phyloP scores from a whole-genome alignment of 2,113 vertebrate species.

The Seriola aureovittata region DNA sequence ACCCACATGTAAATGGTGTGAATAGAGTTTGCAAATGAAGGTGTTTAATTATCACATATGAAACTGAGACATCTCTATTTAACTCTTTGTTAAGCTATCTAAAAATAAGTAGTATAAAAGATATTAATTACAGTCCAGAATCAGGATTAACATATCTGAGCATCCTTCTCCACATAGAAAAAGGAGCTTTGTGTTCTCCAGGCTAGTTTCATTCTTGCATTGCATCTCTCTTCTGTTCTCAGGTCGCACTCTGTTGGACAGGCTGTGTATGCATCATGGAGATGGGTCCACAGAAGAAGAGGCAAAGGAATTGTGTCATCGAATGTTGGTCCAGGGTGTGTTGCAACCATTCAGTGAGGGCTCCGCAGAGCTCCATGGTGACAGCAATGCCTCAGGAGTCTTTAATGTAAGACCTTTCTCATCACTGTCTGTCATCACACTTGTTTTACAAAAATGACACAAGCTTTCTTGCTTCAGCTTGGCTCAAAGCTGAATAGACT shows the following conservation, averaged over 20 bases:
- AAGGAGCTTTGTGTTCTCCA: neutral
- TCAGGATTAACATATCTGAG: neutral
- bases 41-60: conserved; percentile 79
- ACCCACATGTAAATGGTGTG: conserved; percentile 27
- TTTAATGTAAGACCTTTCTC: conserved; percentile 88
- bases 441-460: conserved; percentile 13
- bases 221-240: conserved; percentile 14
- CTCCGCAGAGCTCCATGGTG: conserved; percentile 85
- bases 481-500: neutral
- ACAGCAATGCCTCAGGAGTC: conserved; percentile 68
- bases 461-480: neutral
- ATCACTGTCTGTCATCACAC: neutral
- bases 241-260: conserved; percentile 87
- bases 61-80: conserved; percentile 38
- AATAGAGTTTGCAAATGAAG: conserved; percentile 46
- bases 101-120: conserved; percentile 1
- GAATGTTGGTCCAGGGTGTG: conserved; percentile 89
- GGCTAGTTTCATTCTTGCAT: neutral
- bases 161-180: neutral
- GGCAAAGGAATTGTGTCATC: conserved; percentile 90
- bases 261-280: conserved; percentile 87
- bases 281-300: conserved; percentile 84
- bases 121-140: neutral
- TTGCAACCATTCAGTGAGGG: conserved; percentile 91
- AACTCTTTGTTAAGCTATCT: conserved; percentile 1